These are phyloP conservation scores for Aphelenchoides bicaudatus DNA, from an alignment of 2,888 invertebrate genomes.

Conservation along the genomic window DNA sequence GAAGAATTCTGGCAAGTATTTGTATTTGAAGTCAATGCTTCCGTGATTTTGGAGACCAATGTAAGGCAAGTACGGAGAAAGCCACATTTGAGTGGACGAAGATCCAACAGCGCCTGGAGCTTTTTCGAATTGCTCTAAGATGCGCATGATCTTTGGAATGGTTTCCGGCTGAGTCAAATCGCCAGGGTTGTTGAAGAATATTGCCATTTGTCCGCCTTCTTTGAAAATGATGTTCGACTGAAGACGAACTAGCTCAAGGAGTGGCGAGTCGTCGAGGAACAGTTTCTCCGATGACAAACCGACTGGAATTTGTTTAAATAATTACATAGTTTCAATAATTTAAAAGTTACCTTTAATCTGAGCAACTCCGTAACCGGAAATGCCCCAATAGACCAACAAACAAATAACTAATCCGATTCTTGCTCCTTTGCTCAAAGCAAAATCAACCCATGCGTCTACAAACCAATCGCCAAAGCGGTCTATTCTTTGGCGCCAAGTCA, in stretches of 20 bases:
- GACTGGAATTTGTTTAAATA: too few relatives aligned
- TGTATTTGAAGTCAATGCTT: conserved; percentile 57
- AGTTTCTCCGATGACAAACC: conserved; percentile 58
- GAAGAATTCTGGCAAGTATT: conserved; percentile 59
- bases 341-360: too few relatives aligned
- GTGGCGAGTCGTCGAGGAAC: conserved; percentile 59
- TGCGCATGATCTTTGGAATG: conserved; percentile 51
- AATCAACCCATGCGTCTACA: conserved; percentile 51
- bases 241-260: conserved; percentile 55
- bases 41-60: conserved; percentile 58
- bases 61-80: conserved; percentile 54
- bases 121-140: conserved; percentile 52
- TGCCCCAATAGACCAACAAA: conserved; percentile 49
- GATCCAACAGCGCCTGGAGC: conserved; percentile 52
- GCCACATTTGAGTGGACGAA: conserved; percentile 58
- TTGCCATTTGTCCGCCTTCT: conserved; percentile 57
- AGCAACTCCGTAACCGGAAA: conserved; percentile 52
- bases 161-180: conserved; percentile 45
- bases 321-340: too few relatives aligned
- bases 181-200: conserved; percentile 59
- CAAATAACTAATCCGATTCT: conserved; percentile 39
- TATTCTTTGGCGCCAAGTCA: not conserved
- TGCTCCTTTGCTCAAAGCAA: conserved; percentile 48
- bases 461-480: conserved; percentile 25
- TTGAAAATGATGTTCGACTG: conserved; percentile 59